Evolutionary conservation across 2,888 invertebrate species (phyloP).

Genomic region (Gisinianus flammeolus): DNA sequence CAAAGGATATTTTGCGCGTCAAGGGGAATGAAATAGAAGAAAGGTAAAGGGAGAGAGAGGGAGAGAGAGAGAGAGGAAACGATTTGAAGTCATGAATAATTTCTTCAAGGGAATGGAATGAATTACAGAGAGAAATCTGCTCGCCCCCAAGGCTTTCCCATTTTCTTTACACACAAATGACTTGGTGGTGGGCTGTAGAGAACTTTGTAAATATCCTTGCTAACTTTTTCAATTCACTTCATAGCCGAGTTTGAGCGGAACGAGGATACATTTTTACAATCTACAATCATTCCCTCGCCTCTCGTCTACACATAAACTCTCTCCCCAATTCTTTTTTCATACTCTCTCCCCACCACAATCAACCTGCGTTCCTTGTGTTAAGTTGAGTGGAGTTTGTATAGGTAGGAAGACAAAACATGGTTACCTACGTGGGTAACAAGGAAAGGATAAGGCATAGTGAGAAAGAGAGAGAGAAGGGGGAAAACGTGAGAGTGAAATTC

Average conservation of each 20-base stretch:
- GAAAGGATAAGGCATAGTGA: too few relatives aligned
- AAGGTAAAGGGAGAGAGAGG: not conserved
- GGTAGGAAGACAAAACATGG: too few relatives aligned
- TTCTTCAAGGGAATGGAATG: slow-evolving; percentile 32
- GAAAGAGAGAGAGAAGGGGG: too few relatives aligned
- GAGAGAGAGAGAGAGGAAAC: slow-evolving; percentile 18
- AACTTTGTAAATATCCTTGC: slow-evolving; percentile 30
- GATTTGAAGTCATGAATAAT: slow-evolving; percentile 36
- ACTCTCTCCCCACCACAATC: not conserved
- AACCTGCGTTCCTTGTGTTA: too few relatives aligned
- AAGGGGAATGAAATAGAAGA: slow-evolving; percentile 26
- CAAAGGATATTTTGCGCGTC: slow-evolving; percentile 27
- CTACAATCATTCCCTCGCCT: slow-evolving; percentile 24
- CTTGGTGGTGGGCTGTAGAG: not conserved
- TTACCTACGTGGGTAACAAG: not conserved
- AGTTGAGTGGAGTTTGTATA: too few relatives aligned
- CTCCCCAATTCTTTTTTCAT: not conserved
- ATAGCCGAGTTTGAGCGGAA: not conserved
- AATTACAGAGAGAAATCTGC: slow-evolving; percentile 25
- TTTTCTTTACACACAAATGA: not conserved
- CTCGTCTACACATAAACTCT: not conserved
- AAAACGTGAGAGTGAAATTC: too few relatives aligned
- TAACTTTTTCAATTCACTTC: slow-evolving; percentile 23
- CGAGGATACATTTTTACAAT: slow-evolving; percentile 14
- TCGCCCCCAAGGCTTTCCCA: slow-evolving; percentile 29